phyloP scores from a whole-genome alignment of 2,113 vertebrate genomes.

The Elephas maximus region DNA sequence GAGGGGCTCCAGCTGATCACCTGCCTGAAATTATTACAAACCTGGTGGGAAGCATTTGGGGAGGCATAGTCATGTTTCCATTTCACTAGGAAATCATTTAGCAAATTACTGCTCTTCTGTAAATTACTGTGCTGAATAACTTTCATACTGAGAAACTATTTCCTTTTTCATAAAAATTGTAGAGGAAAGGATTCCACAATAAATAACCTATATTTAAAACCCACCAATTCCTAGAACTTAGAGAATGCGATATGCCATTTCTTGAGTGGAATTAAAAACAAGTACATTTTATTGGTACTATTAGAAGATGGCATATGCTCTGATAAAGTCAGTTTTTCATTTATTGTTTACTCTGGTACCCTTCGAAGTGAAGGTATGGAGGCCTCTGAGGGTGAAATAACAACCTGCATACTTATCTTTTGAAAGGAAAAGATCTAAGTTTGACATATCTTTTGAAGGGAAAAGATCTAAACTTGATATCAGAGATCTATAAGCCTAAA shows the following conservation, averaged over 20 bases:
- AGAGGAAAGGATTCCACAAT: slow-evolving; percentile 46
- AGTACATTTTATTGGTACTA: slow-evolving; percentile 45
- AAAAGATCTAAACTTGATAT: slow-evolving; percentile 27
- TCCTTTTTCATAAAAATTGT: slow-evolving; percentile 64
- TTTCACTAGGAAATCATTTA: slow-evolving; percentile 75
- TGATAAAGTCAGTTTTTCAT: neutral
- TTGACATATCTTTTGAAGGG: slow-evolving; percentile 7
- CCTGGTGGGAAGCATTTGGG: slow-evolving; percentile 62
- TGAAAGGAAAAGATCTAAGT: neutral
- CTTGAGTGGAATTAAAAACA: slow-evolving; percentile 56
- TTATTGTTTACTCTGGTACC: slow-evolving; percentile 11
- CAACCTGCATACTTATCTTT: neutral
- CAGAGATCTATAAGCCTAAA: neutral
- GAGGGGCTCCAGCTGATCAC: slow-evolving; percentile 63
- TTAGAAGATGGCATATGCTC: neutral
- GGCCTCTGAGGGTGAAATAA: neutral
- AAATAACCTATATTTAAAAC: slow-evolving; percentile 71
- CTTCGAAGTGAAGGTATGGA: neutral
- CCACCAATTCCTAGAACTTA: slow-evolving; percentile 61
- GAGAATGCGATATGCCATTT: slow-evolving; percentile 30
- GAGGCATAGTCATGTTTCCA: slow-evolving; percentile 51
- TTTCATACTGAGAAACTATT: slow-evolving; percentile 71
- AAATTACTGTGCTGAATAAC: slow-evolving; percentile 66
- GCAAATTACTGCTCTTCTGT: slow-evolving; percentile 72
- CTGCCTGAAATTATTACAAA: slow-evolving; percentile 56